Conservation (phyloP, 2,888 invertebrate species). For the Toxonevra muliebris region DNA sequence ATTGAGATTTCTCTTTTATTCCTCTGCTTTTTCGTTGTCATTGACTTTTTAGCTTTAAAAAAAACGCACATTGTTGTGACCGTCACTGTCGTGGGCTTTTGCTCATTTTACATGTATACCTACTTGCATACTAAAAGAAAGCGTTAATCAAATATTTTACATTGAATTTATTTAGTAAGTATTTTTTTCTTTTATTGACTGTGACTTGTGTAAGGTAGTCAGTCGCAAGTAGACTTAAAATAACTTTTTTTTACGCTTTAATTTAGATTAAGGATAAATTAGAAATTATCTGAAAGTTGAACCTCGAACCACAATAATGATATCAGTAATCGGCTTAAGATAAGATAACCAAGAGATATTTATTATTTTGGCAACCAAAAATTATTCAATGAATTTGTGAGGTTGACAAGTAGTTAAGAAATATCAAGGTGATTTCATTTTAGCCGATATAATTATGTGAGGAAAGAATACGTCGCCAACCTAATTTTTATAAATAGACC, state of each 20-base stretch:
- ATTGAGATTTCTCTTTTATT: conserved; percentile 20
- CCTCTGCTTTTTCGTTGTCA: neutral
- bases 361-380: too few species aligned
- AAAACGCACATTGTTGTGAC: neutral
- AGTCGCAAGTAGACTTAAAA: neutral
- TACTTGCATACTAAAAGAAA: neutral
- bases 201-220: neutral
- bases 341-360: too few species aligned
- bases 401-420: too few species aligned
- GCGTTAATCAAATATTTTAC: neutral
- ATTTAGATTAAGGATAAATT: too few species aligned
- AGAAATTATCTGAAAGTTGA: too few species aligned
- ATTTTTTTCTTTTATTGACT: neutral
- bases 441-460: too few species aligned
- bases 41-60: conserved; percentile 6
- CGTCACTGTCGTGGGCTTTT: neutral
- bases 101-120: neutral
- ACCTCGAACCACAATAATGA: too few species aligned
- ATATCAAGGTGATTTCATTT: too few species aligned
- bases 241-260: neutral
- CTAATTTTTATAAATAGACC: too few species aligned
- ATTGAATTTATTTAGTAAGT: neutral
- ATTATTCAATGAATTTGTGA: too few species aligned
- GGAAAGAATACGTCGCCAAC: too few species aligned
- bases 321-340: too few species aligned